Evolutionary conservation across 2,888 invertebrate species (phyloP).

Genomic region (Gibbula magus): DNA sequence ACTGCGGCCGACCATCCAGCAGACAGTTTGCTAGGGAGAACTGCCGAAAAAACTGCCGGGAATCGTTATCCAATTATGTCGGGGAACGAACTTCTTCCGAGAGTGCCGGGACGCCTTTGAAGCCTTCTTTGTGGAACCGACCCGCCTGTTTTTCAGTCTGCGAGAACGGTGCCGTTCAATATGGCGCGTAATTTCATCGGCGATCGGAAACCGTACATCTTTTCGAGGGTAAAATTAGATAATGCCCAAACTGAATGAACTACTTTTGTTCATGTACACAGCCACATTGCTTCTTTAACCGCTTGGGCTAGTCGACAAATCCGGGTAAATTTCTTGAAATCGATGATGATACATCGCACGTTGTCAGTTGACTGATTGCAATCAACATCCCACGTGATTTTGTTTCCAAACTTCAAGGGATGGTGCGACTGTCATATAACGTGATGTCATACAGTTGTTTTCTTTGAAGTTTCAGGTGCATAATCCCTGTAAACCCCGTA

Average conservation of each 20-base stretch:
- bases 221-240: conserved; percentile 22
- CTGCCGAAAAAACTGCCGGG: conserved; percentile 10
- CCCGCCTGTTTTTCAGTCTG: conserved; percentile 4
- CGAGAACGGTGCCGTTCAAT: not conserved
- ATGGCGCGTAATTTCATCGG: not conserved
- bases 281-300: not conserved
- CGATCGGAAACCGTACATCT: not conserved
- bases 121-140: conserved; percentile 6
- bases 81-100: conserved; percentile 17
- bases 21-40: not conserved
- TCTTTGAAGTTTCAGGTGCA: no score
- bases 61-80: conserved; percentile 22
- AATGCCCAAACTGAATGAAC: conserved; percentile 22
- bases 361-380: not conserved
- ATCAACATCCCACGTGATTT: not conserved
- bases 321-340: conserved; percentile 1
- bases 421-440: no score
- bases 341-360: conserved; percentile 2
- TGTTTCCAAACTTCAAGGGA: no score
- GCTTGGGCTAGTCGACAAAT: not conserved
- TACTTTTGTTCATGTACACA: conserved; percentile 9
- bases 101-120: conserved; percentile 1
- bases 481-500: no score
- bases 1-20: not conserved
- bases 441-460: no score